Conservation (phyloP, 2,888 invertebrate genomes). For the Lamellibrachia columna region DNA sequence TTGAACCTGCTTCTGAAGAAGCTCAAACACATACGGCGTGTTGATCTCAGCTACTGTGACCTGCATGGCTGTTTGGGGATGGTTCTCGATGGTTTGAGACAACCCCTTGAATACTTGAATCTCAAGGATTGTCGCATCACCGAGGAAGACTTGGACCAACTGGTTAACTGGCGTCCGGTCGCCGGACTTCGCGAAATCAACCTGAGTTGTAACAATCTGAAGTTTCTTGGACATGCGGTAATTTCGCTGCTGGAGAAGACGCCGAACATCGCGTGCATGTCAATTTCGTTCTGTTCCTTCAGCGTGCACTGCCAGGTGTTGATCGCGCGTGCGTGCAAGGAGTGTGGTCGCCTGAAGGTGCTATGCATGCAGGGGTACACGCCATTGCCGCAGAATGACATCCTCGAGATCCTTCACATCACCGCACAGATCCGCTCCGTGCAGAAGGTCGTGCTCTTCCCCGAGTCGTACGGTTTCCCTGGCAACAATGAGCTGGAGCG, state of each 20-base stretch:
- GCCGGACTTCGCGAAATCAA: slow-evolving; percentile 50
- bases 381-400: slow-evolving; percentile 47
- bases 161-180: slow-evolving; percentile 48
- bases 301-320: slow-evolving; percentile 43
- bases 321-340: slow-evolving; percentile 45
- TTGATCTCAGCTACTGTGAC: slow-evolving; percentile 54
- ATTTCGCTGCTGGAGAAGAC: slow-evolving; percentile 41
- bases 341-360: slow-evolving; percentile 47
- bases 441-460: slow-evolving; percentile 52
- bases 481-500: slow-evolving; percentile 31
- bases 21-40: slow-evolving; percentile 42
- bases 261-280: slow-evolving; percentile 47
- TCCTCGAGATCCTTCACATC: slow-evolving; percentile 45
- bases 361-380: slow-evolving; percentile 54
- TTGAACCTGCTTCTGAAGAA: slow-evolving; percentile 43
- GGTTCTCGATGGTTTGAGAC: slow-evolving; percentile 42
- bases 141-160: slow-evolving; percentile 45
- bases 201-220: slow-evolving; percentile 54
- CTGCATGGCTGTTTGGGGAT: slow-evolving; percentile 44
- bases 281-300: slow-evolving; percentile 50
- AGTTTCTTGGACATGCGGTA: slow-evolving; percentile 39
- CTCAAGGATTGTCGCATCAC: slow-evolving; percentile 54
- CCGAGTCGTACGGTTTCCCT: slow-evolving; percentile 57
- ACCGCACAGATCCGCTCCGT: slow-evolving; percentile 46
- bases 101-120: slow-evolving; percentile 47